Conservation (phyloP, 2,888 invertebrate species). For the Troides helena region DNA sequence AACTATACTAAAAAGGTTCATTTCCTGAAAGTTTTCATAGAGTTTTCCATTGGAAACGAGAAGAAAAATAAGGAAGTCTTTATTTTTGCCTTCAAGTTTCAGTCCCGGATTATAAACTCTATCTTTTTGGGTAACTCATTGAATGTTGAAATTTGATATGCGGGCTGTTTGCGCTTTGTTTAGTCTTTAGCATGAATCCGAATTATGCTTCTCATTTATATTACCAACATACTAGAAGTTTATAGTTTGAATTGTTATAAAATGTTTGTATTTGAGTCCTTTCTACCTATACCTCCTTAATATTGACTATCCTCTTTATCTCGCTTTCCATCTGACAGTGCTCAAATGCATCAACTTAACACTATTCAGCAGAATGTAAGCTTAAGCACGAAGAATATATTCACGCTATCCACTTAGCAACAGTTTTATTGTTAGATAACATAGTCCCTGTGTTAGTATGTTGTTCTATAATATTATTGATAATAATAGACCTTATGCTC, state of each 20-base stretch:
- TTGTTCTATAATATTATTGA: too few species aligned
- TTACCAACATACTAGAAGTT: not conserved
- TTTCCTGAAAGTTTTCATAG: not conserved
- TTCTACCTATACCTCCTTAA: not conserved
- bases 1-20: not conserved
- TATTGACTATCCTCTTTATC: not conserved
- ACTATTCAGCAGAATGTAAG: too few species aligned
- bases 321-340: too few species aligned
- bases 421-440: too few species aligned
- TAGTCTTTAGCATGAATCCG: not conserved
- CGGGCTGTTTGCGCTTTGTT: slow-evolving; percentile 3
- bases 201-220: not conserved
- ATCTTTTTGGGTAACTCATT: not conserved
- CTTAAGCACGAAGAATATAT: too few species aligned
- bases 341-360: too few species aligned
- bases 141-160: slow-evolving; percentile 7
- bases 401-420: too few species aligned
- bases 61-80: not conserved
- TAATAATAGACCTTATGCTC: too few species aligned
- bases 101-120: slow-evolving; percentile 2
- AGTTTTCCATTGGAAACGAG: not conserved
- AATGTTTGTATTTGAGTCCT: not conserved
- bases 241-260: not conserved
- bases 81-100: not conserved
- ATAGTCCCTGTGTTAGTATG: too few species aligned